Evolutionary conservation across 2,888 invertebrate genomes (phyloP).

Genomic region (Arge pagana): DNA sequence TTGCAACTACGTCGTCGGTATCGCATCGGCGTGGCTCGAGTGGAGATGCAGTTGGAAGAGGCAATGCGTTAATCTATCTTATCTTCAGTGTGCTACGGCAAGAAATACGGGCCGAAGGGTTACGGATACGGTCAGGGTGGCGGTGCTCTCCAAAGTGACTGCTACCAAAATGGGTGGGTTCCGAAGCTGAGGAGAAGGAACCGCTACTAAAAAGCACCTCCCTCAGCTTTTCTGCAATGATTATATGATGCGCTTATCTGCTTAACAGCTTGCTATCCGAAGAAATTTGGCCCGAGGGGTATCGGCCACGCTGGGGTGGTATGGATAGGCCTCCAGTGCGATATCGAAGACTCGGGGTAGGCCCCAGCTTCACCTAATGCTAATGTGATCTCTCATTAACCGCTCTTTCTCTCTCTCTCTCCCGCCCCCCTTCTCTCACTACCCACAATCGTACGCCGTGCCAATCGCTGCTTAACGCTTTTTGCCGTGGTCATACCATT

Average conservation of each 20-base stretch:
- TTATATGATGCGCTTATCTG: conserved; percentile 38
- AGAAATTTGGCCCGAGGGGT: conserved; percentile 93
- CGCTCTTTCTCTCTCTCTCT: conserved; percentile 9
- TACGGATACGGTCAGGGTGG: conserved; percentile 98
- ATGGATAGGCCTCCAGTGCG: conserved; percentile 82
- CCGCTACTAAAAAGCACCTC: conserved; percentile 10
- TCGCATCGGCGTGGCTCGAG: conserved; percentile 16
- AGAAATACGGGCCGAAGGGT: conserved; percentile 96
- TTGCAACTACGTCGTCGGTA: neutral
- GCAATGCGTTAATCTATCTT: conserved; percentile 23
- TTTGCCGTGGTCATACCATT: conserved; percentile 9
- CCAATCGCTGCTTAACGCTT: conserved; percentile 11
- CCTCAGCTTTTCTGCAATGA: conserved; percentile 18
- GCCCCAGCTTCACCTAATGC: conserved; percentile 29
- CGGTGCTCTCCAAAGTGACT: conserved; percentile 90
- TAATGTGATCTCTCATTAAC: conserved; percentile 9
- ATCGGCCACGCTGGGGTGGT: conserved; percentile 91
- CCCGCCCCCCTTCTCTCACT: conserved; percentile 13
- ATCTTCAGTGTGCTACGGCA: conserved; percentile 87
- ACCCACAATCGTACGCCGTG: neutral
- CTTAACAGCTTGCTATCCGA: conserved; percentile 89
- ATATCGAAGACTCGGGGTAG: conserved; percentile 72
- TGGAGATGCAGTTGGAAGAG: conserved; percentile 31
- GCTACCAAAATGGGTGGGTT: conserved; percentile 81
- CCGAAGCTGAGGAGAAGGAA: conserved; percentile 28